Evolutionary conservation across 53 echinoderm and acorn worm species (phyloP).

Genomic region (Crossaster papposus): DNA sequence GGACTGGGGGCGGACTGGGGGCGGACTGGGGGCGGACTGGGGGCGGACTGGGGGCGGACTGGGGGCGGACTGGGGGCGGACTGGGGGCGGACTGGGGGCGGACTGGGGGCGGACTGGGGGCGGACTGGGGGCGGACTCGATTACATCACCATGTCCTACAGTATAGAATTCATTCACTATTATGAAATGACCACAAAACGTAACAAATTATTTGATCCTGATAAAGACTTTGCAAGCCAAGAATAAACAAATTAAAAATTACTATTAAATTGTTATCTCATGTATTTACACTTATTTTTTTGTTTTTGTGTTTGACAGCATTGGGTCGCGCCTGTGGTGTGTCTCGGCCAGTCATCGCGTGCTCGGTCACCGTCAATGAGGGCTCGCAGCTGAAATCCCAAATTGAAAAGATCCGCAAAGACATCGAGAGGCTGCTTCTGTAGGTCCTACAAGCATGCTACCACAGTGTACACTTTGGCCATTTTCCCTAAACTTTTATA

Average conservation of each 20-base stretch:
- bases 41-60: too few relatives aligned
- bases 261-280: background rate
- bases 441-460: constrained; percentile 31
- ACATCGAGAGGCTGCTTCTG: constrained; percentile 91
- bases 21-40: too few relatives aligned
- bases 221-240: too few relatives aligned
- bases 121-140: too few relatives aligned
- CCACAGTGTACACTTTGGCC: background rate
- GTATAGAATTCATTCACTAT: too few relatives aligned
- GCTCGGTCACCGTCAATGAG: constrained; percentile 92
- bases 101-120: too few relatives aligned
- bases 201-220: too few relatives aligned
- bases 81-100: too few relatives aligned
- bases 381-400: constrained; percentile 95
- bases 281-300: background rate
- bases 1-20: too few relatives aligned
- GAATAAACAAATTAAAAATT: background rate
- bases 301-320: constrained; percentile 65
- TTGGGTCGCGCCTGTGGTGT: constrained; percentile 98
- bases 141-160: too few relatives aligned
- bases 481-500: background rate
- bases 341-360: constrained; percentile 88
- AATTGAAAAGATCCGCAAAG: constrained; percentile 77
- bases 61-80: too few relatives aligned
- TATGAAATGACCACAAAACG: too few relatives aligned